Evolutionary conservation across 2,888 invertebrate species (phyloP).

Genomic region (Cryptus armator): DNA sequence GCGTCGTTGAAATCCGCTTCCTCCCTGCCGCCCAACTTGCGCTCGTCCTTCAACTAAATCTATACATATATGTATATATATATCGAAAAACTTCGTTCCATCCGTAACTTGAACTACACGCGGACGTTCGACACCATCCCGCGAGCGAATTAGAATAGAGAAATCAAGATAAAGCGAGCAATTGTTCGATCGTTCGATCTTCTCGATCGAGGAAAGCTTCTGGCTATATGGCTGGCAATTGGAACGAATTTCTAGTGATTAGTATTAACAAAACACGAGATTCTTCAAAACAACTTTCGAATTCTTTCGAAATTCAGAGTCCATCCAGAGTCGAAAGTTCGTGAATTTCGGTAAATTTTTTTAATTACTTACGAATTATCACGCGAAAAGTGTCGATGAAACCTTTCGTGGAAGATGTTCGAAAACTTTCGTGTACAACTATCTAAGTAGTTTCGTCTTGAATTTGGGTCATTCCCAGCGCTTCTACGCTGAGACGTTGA

Average conservation of each 20-base stretch:
- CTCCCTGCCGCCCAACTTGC: constrained; percentile 18
- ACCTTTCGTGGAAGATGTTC: constrained; percentile 32
- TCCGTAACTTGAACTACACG: constrained; percentile 3
- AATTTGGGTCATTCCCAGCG: constrained; percentile 53
- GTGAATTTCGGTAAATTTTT: neutral
- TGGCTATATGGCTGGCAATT: neutral
- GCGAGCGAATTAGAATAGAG: constrained; percentile 22
- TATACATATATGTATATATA: neutral
- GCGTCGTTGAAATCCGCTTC: constrained; percentile 36
- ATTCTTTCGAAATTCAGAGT: neutral
- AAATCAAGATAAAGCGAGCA: constrained; percentile 24
- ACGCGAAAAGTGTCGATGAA: constrained; percentile 43
- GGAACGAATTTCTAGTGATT: neutral
- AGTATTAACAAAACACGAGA: neutral
- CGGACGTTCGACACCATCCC: constrained; percentile 16
- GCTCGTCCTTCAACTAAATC: neutral
- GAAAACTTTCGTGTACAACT: constrained; percentile 41
- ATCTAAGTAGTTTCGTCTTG: constrained; percentile 37
- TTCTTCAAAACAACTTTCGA: neutral
- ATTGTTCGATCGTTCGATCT: neutral
- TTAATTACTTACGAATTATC: constrained; percentile 48
- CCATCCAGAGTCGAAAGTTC: neutral
- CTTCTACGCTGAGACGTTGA: constrained; percentile 38
- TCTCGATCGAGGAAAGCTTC: neutral
- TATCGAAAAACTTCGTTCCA: constrained; percentile 32